phyloP scores from a whole-genome alignment of 2,888 invertebrate genomes.

The Eristalis arbustorum region DNA sequence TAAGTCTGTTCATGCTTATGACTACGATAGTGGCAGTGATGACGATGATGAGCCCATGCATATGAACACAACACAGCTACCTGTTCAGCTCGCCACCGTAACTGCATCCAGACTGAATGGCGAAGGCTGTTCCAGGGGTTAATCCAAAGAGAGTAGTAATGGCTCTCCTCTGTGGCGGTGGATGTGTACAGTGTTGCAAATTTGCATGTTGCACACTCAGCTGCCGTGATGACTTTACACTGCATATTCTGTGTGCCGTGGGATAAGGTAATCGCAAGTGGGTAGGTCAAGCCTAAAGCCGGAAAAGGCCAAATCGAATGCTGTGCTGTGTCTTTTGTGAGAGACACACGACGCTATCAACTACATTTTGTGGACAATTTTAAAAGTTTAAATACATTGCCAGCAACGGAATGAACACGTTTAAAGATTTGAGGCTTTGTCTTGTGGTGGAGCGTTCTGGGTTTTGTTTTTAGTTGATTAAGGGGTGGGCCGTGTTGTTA shows the following conservation, averaged over 20 bases:
- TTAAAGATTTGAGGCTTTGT: background rate
- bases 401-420: background rate
- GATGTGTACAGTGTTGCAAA: slow-evolving; percentile 14
- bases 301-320: slow-evolving; percentile 18
- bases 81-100: slow-evolving; percentile 14
- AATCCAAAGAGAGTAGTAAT: background rate
- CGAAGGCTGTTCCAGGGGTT: background rate
- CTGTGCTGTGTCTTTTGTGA: slow-evolving; percentile 12
- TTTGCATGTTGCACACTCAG: slow-evolving; percentile 31
- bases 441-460: too few relatives aligned
- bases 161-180: background rate
- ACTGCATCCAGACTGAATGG: slow-evolving; percentile 33
- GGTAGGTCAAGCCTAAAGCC: slow-evolving; percentile 45
- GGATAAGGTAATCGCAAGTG: slow-evolving; percentile 41
- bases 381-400: background rate
- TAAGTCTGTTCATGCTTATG: slow-evolving; percentile 21
- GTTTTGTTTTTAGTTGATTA: too few relatives aligned
- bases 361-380: background rate
- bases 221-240: slow-evolving; percentile 16
- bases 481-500: too few relatives aligned
- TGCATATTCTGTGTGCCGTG: background rate
- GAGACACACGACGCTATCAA: background rate
- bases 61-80: slow-evolving; percentile 16
- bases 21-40: slow-evolving; percentile 17
- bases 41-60: slow-evolving; percentile 12